phyloP scores from a whole-genome alignment of 2,113 vertebrate genomes.

The Trematomus loennbergii region DNA sequence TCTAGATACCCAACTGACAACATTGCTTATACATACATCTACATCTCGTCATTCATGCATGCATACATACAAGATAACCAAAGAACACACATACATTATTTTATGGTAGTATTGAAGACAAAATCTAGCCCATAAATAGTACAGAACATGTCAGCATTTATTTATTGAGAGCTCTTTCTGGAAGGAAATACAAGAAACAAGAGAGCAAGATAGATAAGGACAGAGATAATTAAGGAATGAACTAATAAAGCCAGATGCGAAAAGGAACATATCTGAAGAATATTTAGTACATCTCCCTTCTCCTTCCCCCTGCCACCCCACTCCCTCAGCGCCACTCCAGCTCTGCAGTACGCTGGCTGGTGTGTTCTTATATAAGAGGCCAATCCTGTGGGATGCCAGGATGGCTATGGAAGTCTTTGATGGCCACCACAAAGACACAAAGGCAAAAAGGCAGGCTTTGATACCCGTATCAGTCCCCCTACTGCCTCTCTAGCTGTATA shows the following conservation, averaged over 20 bases:
- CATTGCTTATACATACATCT: background rate
- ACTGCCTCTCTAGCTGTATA: slow-evolving; percentile 61
- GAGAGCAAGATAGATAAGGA: background rate
- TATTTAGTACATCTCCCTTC: slow-evolving; percentile 46
- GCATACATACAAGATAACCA: background rate
- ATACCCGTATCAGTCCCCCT: slow-evolving; percentile 71
- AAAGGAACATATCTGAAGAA: slow-evolving; percentile 54
- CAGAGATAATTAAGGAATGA: slow-evolving; percentile 32
- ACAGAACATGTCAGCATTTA: slow-evolving; percentile 4
- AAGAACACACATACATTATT: background rate
- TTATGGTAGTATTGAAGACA: background rate
- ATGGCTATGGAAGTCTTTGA: slow-evolving; percentile 78
- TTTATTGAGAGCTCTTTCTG: slow-evolving; percentile 21
- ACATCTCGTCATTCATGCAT: background rate
- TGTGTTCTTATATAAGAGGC: slow-evolving; percentile 81
- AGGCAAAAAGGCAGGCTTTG: slow-evolving; percentile 77
- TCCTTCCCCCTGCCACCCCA: slow-evolving; percentile 52
- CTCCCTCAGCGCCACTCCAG: slow-evolving; percentile 58
- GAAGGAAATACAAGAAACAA: background rate
- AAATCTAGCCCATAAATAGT: background rate
- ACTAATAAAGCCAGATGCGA: slow-evolving; percentile 34
- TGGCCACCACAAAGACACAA: slow-evolving; percentile 73
- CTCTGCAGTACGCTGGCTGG: slow-evolving; percentile 68
- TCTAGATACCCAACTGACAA: background rate
- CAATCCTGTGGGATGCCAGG: slow-evolving; percentile 74